Percentiles rank a stretch among this genome's conserved stretches.
Evolutionary conservation across 2,113 vertebrate species (phyloP).

Genomic region (Ariopsis seemanni): DNA sequence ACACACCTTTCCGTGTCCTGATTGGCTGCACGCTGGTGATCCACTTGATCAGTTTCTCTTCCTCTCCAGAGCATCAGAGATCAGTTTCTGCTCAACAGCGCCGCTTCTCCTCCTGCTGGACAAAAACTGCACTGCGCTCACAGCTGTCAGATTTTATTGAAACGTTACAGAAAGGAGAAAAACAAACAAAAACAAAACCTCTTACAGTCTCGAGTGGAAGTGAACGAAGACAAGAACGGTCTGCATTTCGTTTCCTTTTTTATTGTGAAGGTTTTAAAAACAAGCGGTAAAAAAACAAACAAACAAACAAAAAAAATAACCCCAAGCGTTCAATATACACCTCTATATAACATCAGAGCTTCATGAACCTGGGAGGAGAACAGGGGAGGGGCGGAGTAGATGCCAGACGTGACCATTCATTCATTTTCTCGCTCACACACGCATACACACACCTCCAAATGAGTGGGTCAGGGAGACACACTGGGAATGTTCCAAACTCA

Average conservation of each 20-base stretch:
- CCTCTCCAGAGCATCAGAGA: neutral
- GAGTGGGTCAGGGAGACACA: slow-evolving; percentile 42
- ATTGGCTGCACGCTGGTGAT: neutral
- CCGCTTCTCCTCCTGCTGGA: neutral
- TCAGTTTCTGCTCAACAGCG: neutral
- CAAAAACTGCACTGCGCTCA: slow-evolving; percentile 13
- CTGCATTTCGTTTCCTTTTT: slow-evolving; percentile 11
- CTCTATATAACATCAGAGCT: slow-evolving; percentile 58
- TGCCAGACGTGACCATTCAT: slow-evolving; percentile 3
- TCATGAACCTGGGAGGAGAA: slow-evolving; percentile 38
- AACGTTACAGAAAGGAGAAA: slow-evolving; percentile 30
- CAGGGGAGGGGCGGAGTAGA: neutral
- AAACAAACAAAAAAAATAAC: slow-evolving; percentile 50
- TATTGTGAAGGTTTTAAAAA: slow-evolving; percentile 92
- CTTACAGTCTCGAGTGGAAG: slow-evolving; percentile 41
- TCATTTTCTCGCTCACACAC: slow-evolving; percentile 9
- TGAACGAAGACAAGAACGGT: slow-evolving; percentile 26
- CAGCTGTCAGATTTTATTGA: slow-evolving; percentile 40
- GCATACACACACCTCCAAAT: slow-evolving; percentile 33
- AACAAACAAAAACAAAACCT: neutral
- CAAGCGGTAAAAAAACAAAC: slow-evolving; percentile 90
- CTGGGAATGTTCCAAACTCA: slow-evolving; percentile 64
- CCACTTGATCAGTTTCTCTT: neutral
- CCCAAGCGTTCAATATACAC: slow-evolving; percentile 75
- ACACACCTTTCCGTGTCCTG: neutral